Evolutionary conservation across 2,113 vertebrate genomes (phyloP), one percentile per base, ranked within the genome.

Genomic region (Odocoileus virginianus): DNA sequence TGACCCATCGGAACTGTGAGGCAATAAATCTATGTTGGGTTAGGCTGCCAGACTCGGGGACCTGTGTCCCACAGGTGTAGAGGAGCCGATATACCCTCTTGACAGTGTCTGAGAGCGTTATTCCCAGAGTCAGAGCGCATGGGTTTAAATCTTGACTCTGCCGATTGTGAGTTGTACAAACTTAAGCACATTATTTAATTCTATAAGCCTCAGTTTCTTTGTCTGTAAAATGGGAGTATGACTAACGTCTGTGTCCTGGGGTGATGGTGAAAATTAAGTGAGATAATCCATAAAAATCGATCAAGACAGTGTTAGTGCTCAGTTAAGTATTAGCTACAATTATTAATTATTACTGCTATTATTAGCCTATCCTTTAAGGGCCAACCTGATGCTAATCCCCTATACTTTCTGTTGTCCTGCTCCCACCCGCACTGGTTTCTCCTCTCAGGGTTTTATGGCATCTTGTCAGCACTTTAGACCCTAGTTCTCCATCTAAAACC

Each of bases 11-110:
- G 47, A 27, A 9, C 10, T 3, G 14, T 25, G 54, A 55, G 45
- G 7, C 0, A 3, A 16, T 7, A 17, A 23, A 1, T 4, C 1
- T 6, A 8, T 21, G 45, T 8, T 13, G 19, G 11, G 58, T 45
- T 5, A 17, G 84, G 47, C 40, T 10, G 45, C 54, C 50, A 28
- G 30, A 16, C 28, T 0, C 27, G 84, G 45, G 61, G 71, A 36
- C 3, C 23, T 6, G 33, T 47, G 71, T 83, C 23, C n/a, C 27
- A 30, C 14, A 50, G 60, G 30, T 11, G 0, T 3, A 7, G 40
- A 74, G 3, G 2, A 64, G 15, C 16, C 2, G 1, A 11, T 7
- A 50, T 14, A 7, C 11, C 64, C 21, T 25, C 79, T 40, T 16
- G 17, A 43, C 16, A 2, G 25, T 23, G 33, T 45, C 9, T 27